These are phyloP conservation scores for Spea hammondii DNA, from an alignment of 2,797 vertebrate species.

Conservation along the genomic window DNA sequence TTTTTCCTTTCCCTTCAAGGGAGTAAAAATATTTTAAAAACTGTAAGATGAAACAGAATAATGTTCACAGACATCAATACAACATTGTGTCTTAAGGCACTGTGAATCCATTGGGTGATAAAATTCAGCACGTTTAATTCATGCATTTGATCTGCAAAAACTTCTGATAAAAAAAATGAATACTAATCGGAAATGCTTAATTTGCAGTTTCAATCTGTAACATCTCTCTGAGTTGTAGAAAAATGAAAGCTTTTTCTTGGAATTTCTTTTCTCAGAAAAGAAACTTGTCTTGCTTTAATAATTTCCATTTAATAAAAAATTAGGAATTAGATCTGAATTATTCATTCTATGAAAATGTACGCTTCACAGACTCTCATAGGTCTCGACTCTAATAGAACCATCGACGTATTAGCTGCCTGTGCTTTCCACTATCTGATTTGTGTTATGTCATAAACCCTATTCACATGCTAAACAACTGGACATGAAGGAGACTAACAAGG, in stretches of 20 bases:
- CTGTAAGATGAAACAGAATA: too few relatives aligned
- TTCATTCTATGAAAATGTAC: constrained; percentile 32
- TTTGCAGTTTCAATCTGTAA: neutral
- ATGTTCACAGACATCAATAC: too few relatives aligned
- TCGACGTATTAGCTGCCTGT: neutral
- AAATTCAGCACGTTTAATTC: neutral
- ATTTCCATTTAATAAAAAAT: constrained; percentile 48
- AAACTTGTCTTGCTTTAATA: constrained; percentile 26
- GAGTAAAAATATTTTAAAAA: too few relatives aligned
- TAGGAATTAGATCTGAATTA: constrained; percentile 41
- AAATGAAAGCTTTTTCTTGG: neutral
- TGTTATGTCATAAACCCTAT: neutral
- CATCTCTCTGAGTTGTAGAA: neutral
- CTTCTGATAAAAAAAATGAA: neutral
- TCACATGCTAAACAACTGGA: neutral
- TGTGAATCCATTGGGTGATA: neutral
- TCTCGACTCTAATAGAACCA: constrained; percentile 6
- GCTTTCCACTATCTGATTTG: neutral
- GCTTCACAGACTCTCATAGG: constrained; percentile 31
- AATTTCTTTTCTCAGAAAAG: constrained; percentile 6
- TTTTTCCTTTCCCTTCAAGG: too few relatives aligned
- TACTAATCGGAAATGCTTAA: neutral
- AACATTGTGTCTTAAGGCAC: neutral
- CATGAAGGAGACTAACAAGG: neutral
- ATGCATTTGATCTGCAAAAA: constrained; percentile 8